Percentiles rank a stretch among this genome's conserved stretches.
Conservation (phyloP, 1,140 invertebrate genomes). For the Polypedilum pembai region DNA sequence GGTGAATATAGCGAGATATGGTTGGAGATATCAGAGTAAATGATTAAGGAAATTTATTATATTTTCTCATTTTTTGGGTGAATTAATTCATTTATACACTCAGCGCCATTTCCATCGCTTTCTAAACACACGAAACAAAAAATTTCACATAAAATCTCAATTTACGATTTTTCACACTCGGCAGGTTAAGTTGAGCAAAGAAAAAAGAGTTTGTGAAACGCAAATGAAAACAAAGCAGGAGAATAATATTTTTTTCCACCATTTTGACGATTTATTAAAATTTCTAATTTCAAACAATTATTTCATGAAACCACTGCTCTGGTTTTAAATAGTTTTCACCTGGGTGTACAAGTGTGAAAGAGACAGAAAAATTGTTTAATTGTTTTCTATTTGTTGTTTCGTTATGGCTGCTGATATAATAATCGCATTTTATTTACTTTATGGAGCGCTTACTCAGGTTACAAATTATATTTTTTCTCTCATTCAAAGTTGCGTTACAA, state of each 20-base stretch:
- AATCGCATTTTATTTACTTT: background rate
- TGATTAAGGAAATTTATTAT: slow-evolving; percentile 19
- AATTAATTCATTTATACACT: background rate
- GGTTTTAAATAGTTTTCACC: background rate
- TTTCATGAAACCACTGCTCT: background rate
- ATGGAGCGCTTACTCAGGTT: background rate
- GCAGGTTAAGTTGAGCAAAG: background rate
- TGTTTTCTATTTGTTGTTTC: slow-evolving; percentile 5
- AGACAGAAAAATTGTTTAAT: no score
- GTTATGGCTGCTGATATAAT: slow-evolving; percentile 17
- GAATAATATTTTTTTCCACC: background rate
- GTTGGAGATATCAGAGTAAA: background rate
- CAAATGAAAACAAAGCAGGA: slow-evolving; percentile 1
- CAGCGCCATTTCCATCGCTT: slow-evolving; percentile 3
- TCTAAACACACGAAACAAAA: background rate
- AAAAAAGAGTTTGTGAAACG: background rate
- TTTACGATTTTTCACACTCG: slow-evolving; percentile 12
- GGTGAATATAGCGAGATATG: background rate
- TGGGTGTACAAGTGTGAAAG: background rate
- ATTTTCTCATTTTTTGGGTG: background rate
- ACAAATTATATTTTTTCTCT: background rate
- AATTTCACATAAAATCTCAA: background rate
- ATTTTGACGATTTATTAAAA: slow-evolving; percentile 19
- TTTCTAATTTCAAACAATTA: background rate
- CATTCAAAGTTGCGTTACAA: background rate